Conservation (phyloP, 2,888 invertebrate genomes). For the Drosophila monieri region DNA sequence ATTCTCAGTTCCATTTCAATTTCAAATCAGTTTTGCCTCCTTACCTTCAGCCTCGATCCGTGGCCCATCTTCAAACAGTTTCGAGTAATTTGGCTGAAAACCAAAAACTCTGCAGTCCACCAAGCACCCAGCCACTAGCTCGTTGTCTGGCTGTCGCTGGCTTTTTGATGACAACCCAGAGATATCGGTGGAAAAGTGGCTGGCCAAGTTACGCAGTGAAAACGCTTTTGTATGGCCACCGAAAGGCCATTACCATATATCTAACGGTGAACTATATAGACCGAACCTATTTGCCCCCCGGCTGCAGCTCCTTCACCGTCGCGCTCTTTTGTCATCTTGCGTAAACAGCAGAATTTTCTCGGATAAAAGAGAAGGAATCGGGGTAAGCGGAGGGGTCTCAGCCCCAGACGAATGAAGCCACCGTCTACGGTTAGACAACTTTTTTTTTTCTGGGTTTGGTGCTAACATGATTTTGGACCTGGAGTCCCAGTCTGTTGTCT, state of each 20-base stretch:
- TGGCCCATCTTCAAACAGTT: constrained; percentile 28
- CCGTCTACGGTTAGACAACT: constrained; percentile 11
- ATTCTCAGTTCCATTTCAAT: constrained; percentile 63
- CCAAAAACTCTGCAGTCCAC: constrained; percentile 57
- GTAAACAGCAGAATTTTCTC: constrained; percentile 54
- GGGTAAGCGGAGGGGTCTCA: not conserved
- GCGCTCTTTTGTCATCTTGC: constrained; percentile 62
- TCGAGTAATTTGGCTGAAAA: constrained; percentile 74
- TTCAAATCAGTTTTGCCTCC: constrained; percentile 54
- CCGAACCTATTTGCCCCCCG: constrained; percentile 24
- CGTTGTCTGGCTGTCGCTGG: constrained; percentile 54
- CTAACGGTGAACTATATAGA: constrained; percentile 51
- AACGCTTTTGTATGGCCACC: constrained; percentile 65
- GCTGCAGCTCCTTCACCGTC: constrained; percentile 13
- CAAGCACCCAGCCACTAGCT: constrained; percentile 7
- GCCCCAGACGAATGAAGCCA: constrained; percentile 15
- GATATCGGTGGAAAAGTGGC: constrained; percentile 63
- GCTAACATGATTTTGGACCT: constrained; percentile 49
- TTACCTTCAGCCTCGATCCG: constrained; percentile 8
- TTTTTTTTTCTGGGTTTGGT: constrained; percentile 25
- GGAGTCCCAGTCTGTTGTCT: constrained; percentile 28
- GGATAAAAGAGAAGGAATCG: constrained; percentile 23
- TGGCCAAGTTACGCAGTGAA: constrained; percentile 49
- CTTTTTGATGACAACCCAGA: constrained; percentile 67
- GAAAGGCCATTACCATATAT: constrained; percentile 67